Base-by-base conservation (phyloP, 2,797 vertebrate species). In the Antennarius maculatus region DNA sequence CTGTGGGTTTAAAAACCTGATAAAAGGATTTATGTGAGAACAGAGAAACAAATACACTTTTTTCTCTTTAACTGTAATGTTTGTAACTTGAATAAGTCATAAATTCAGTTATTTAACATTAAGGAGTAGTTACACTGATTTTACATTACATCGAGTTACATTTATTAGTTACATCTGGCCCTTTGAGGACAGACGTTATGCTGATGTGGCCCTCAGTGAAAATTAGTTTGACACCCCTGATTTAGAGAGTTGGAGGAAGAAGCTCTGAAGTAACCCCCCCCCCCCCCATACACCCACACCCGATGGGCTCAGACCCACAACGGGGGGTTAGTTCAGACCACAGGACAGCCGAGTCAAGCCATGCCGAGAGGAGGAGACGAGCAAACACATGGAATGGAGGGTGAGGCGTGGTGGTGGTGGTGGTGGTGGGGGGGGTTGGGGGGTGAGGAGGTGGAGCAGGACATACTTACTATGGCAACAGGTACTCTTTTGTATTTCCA, bases 381-480 rank as follows among this genome's bases (percentile, higher is more conserved):
- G 67, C 76, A 88, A 90, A 89, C 75, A 83, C 76, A 76, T 34
- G 80, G 81, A 71, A 52, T 86, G 88, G 63, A 76, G 80, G 67
- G 77, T 89, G 87, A 71, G 14, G 39, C 67, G 70, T 65, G 71
- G 77, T 71, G 54, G 80, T 23, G 23, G 23, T 23, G 67, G 76
- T 88, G 10, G 87, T 69, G 14, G 39, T 68, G 70, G 77, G 67
- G 54, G 56, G 54, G 64, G 66, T n/a, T 74, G 52, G 82, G 61
- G 82, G 79, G 77, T 69, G 66, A 80, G 76, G 81, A 88, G 88
- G 60, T 90, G 92, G 92, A 93, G 92, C 91, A 79, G 83, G 89
- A 90, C 92, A 90, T 99, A 99, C 98, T 99, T 98, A 99, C 98
- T 99, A 99, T 94, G 97, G 97, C 87, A 98, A 97, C 95, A 99